These are phyloP conservation scores for Anser brachyrhynchus DNA, from an alignment of 2,113 vertebrate genomes.

Conservation along the genomic window DNA sequence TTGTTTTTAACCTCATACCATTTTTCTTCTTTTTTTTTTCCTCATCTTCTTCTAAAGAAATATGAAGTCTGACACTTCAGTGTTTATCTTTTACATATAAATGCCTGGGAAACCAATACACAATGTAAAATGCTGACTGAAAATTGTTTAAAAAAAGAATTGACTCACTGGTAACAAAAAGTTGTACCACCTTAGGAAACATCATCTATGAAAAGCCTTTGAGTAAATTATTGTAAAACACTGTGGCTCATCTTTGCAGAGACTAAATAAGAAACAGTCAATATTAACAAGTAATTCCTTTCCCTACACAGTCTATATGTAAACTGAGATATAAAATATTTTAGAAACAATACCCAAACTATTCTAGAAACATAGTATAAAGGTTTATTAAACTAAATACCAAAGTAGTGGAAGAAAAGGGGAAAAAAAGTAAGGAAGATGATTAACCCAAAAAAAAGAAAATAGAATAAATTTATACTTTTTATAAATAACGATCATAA, in stretches of 20 bases:
- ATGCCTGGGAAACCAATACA: conserved; percentile 13
- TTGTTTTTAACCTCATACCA: neutral
- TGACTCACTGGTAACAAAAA: neutral
- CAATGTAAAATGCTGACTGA: neutral
- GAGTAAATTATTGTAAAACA: neutral
- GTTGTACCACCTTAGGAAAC: neutral
- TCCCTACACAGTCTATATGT: neutral
- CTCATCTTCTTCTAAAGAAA: neutral
- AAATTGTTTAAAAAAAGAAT: conserved; percentile 45
- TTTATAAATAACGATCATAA: neutral
- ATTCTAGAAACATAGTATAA: neutral
- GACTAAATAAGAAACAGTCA: neutral
- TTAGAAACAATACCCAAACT: neutral
- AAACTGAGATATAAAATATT: neutral
- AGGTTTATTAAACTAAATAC: neutral
- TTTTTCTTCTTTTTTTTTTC: neutral
- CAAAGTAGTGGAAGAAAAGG: neutral
- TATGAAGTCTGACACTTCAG: neutral
- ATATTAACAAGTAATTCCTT: neutral
- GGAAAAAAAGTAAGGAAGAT: neutral
- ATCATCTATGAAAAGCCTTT: neutral
- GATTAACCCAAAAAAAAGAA: neutral
- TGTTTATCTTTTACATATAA: conserved; percentile 33
- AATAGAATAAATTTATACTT: neutral
- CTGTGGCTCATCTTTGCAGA: neutral